Evolutionary conservation across 2,797 vertebrate genomes (phyloP).

Genomic region (Mionectes olivaceus): DNA sequence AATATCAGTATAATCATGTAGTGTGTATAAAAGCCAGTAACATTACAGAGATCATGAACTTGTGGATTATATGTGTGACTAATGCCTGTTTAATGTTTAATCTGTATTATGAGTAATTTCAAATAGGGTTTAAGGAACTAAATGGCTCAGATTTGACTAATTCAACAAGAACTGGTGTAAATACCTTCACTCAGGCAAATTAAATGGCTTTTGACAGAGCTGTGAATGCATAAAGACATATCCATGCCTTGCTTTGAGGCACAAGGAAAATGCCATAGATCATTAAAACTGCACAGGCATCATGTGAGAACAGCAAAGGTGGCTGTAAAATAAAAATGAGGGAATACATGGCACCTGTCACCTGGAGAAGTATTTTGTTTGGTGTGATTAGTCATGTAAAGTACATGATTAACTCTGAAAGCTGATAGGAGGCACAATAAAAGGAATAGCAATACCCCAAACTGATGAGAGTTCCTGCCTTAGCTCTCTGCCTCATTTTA

Average conservation of each 20-base stretch:
- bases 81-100: slow-evolving; percentile 59
- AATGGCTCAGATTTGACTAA: not conserved
- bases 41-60: not conserved
- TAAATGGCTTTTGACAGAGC: not conserved
- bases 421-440: not conserved
- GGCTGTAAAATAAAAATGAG: not conserved
- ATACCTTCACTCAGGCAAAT: not conserved
- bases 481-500: not conserved
- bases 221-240: not conserved
- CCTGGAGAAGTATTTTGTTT: not conserved
- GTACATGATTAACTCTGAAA: not conserved
- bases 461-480: not conserved
- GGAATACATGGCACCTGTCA: not conserved
- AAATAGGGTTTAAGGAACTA: not conserved
- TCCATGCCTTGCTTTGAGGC: not conserved
- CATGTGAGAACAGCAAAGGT: not conserved
- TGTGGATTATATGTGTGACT: not conserved
- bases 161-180: not conserved
- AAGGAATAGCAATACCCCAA: not conserved
- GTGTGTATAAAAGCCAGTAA: not conserved
- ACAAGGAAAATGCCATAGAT: not conserved
- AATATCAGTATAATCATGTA: not conserved
- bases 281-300: not conserved
- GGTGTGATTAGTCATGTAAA: not conserved
- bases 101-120: not conserved